Conservation (phyloP, 53 echinoderm and acorn worm genomes). For the Antedon mediterranea region DNA sequence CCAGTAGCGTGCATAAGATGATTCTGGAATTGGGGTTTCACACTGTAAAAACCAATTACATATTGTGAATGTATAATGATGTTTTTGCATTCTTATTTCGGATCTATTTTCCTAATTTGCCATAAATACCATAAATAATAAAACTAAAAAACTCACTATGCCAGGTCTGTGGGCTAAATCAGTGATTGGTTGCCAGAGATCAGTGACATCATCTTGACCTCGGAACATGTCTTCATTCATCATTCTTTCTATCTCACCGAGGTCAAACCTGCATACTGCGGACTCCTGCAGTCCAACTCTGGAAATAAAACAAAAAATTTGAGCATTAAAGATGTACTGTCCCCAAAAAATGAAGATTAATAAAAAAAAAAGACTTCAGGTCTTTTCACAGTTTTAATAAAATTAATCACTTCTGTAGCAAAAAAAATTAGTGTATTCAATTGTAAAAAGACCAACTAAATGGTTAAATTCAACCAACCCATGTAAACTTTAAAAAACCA, state of each 20-base stretch:
- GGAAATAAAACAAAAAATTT: background rate
- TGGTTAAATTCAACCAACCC: no score
- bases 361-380: no score
- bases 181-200: constrained; percentile 20
- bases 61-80: background rate
- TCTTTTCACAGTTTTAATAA: no score
- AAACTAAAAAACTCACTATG: background rate
- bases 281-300: constrained; percentile 23
- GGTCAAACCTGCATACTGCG: constrained; percentile 33
- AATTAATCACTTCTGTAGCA: no score
- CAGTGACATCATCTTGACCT: background rate
- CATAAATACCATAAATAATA: no score
- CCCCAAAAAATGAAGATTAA: no score
- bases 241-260: constrained; percentile 16
- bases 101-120: no score
- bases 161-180: background rate
- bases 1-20: background rate
- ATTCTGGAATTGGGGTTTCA: background rate
- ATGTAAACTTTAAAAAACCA: no score
- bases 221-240: constrained; percentile 18
- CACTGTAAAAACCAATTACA: background rate
- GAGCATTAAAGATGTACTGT: no score
- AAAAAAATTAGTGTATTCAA: no score
- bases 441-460: no score
- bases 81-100: no score